Evolutionary conservation across 2,888 invertebrate genomes (phyloP).

Genomic region (Marasmarcha lunaedactyla): DNA sequence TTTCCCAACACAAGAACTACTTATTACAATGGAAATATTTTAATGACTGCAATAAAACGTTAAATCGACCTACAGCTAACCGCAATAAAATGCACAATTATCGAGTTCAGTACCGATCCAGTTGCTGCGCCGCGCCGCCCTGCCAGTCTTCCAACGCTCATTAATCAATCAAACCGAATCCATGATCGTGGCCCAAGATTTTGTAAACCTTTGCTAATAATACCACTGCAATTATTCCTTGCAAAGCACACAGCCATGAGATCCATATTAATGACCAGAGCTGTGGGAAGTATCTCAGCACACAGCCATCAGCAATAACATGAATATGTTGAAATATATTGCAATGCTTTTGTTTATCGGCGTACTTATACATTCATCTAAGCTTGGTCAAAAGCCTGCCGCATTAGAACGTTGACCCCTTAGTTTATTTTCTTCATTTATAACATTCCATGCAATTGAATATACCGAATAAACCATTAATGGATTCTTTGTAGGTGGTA

Average conservation of each 20-base stretch:
- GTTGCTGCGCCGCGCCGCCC: constrained; percentile 26
- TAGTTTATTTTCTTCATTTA: constrained; percentile 23
- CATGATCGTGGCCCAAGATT: constrained; percentile 29
- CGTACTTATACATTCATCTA: not conserved
- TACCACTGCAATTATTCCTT: constrained; percentile 25
- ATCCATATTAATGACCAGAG: constrained; percentile 30
- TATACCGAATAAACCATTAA: too few relatives aligned
- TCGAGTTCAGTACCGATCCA: constrained; percentile 33
- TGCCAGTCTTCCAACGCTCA: constrained; percentile 24
- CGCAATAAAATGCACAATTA: constrained; percentile 26
- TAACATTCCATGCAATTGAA: constrained; percentile 24
- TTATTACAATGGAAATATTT: too few relatives aligned
- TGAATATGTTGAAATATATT: constrained; percentile 30
- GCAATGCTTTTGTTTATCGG: not conserved
- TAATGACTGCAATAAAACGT: too few relatives aligned
- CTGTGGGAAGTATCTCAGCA: constrained; percentile 35
- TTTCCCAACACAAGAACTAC: too few relatives aligned
- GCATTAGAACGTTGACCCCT: constrained; percentile 11
- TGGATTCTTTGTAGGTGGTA: too few relatives aligned
- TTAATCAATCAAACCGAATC: constrained; percentile 39
- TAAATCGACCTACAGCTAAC: constrained; percentile 13
- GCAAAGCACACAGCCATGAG: constrained; percentile 27
- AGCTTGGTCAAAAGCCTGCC: constrained; percentile 14
- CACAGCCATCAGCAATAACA: constrained; percentile 28
- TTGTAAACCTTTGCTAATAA: constrained; percentile 22